These are phyloP conservation scores for Tyrannus savana DNA, from an alignment of 2,113 vertebrate genomes.

Conservation along the genomic window DNA sequence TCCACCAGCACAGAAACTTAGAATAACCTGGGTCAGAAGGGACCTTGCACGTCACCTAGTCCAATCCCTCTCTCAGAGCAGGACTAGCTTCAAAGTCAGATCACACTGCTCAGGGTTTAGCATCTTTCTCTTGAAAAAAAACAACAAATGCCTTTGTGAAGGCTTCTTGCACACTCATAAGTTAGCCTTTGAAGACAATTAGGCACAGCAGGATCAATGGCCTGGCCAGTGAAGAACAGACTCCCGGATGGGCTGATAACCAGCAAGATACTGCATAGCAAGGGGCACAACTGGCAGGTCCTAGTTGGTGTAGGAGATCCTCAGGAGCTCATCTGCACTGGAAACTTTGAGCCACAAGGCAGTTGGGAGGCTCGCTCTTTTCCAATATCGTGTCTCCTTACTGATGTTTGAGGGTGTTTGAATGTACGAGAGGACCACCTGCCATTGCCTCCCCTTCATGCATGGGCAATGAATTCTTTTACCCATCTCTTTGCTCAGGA, in stretches of 20 bases:
- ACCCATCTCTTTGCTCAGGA: neutral
- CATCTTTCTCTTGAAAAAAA: neutral
- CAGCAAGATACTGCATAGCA: neutral
- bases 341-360: neutral
- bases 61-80: neutral
- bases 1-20: neutral
- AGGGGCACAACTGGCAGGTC: neutral
- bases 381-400: neutral
- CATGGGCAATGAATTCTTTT: neutral
- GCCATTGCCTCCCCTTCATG: neutral
- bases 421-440: neutral
- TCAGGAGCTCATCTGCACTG: neutral
- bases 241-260: neutral
- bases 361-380: neutral
- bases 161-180: neutral
- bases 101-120: neutral
- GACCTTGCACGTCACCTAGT: neutral
- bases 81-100: neutral
- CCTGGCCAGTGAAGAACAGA: neutral
- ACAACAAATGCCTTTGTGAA: neutral
- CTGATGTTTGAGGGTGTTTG: neutral
- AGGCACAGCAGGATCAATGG: neutral
- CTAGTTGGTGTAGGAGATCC: neutral
- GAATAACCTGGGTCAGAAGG: neutral
- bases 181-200: neutral